phyloP scores from a whole-genome alignment of 2,113 vertebrate species.

The Vireo altiloquus region DNA sequence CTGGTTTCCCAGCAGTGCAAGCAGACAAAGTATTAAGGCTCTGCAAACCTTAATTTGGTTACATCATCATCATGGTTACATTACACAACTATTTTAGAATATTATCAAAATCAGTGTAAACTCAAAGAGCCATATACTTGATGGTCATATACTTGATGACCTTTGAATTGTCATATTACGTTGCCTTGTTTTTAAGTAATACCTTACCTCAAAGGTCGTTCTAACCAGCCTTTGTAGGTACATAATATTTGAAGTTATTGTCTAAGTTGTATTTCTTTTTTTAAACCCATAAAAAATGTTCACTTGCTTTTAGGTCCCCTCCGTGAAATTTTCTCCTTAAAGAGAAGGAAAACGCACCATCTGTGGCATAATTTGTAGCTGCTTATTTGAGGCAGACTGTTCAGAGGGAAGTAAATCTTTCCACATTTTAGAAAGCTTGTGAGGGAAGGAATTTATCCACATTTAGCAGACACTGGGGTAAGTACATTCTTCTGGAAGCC shows the following conservation, averaged over 20 bases:
- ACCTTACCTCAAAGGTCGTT: neutral
- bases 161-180: neutral
- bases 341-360: neutral
- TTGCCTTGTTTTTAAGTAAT: neutral
- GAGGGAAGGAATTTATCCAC: constrained; percentile 44
- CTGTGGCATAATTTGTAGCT: constrained; percentile 33
- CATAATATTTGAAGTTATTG: neutral
- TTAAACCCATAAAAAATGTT: neutral
- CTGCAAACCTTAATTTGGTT: neutral
- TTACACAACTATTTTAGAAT: neutral
- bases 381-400: constrained; percentile 7
- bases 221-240: neutral
- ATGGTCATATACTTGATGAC: too few relatives aligned
- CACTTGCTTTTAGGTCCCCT: neutral
- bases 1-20: neutral
- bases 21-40: neutral
- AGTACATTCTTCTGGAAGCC: constrained; percentile 64
- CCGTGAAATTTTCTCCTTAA: neutral
- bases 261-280: neutral
- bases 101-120: neutral
- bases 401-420: constrained; percentile 61
- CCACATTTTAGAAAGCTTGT: constrained; percentile 40
- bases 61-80: neutral
- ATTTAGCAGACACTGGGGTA: constrained; percentile 40
- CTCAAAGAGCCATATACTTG: neutral